Conservation (phyloP, 2,113 vertebrate species). For the Thamnophis sirtalis region DNA sequence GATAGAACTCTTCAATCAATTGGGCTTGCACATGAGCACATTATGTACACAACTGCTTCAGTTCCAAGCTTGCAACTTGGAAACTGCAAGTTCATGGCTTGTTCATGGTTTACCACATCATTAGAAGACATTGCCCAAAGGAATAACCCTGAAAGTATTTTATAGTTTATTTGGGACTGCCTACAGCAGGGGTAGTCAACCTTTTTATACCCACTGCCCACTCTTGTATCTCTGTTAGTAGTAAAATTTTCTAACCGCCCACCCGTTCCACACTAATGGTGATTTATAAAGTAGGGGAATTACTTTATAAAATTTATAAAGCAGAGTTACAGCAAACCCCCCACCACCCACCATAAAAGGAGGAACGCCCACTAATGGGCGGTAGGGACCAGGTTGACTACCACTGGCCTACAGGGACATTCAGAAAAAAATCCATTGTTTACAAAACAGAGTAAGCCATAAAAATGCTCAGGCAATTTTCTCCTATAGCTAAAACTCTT, state of each 20-base stretch:
- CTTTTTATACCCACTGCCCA: too few species aligned
- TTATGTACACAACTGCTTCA: background rate
- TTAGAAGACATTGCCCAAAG: background rate
- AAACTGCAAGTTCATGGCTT: background rate
- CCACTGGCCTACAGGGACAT: background rate
- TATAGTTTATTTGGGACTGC: background rate
- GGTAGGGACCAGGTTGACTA: too few species aligned
- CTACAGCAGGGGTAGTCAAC: too few species aligned
- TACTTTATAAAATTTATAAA: too few species aligned
- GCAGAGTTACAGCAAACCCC: too few species aligned
- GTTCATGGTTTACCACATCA: background rate
- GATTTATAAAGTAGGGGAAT: too few species aligned
- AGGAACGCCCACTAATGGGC: too few species aligned
- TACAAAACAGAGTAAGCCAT: background rate
- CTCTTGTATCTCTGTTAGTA: too few species aligned
- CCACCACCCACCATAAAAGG: too few species aligned
- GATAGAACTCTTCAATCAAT: background rate
- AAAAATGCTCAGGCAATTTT: background rate
- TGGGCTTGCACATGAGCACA: background rate
- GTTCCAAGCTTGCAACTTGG: background rate
- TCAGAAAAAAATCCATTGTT: background rate
- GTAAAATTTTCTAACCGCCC: too few species aligned
- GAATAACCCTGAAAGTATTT: background rate
- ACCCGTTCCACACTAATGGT: too few species aligned
- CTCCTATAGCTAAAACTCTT: background rate